Percentiles rank a stretch among this genome's conserved stretches.
These are phyloP conservation scores for Atherinomorus stipes DNA, from an alignment of 2,113 vertebrate species.

Conservation along the genomic window DNA sequence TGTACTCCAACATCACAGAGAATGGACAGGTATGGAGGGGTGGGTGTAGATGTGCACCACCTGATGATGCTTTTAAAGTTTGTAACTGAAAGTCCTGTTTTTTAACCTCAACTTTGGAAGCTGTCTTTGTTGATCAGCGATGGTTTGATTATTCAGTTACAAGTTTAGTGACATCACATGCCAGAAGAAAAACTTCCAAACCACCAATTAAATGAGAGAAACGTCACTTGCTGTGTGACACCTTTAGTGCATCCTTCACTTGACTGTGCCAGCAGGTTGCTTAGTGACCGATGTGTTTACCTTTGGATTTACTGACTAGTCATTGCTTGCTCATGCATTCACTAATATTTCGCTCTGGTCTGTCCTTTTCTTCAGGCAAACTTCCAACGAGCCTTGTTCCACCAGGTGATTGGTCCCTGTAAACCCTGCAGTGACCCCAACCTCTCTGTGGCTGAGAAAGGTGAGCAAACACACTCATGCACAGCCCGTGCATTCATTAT, in stretches of 20 bases:
- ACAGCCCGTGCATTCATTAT: background rate
- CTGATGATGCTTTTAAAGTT: background rate
- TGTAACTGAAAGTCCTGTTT: no score
- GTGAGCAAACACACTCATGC: slow-evolving; percentile 64
- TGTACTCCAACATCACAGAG: slow-evolving; percentile 93
- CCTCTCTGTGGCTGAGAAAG: slow-evolving; percentile 97
- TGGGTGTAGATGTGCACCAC: background rate
- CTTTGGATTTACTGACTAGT: no score
- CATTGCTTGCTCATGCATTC: no score
- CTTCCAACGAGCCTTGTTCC: slow-evolving; percentile 94
- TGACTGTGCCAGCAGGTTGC: background rate
- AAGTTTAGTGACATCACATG: background rate
- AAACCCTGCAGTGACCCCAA: slow-evolving; percentile 99
- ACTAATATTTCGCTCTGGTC: background rate
- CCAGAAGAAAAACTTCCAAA: no score
- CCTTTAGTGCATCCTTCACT: background rate
- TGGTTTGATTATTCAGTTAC: background rate
- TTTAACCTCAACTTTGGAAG: no score
- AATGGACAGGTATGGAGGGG: slow-evolving; percentile 88
- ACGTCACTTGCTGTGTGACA: background rate
- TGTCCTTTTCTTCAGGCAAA: slow-evolving; percentile 81
- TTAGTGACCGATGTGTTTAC: background rate
- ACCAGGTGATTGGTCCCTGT: slow-evolving; percentile 95
- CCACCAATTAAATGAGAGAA: no score
- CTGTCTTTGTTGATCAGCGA: no score